These are phyloP conservation scores for Momotus momota DNA, from an alignment of 2,797 vertebrate species.

Conservation along the genomic window DNA sequence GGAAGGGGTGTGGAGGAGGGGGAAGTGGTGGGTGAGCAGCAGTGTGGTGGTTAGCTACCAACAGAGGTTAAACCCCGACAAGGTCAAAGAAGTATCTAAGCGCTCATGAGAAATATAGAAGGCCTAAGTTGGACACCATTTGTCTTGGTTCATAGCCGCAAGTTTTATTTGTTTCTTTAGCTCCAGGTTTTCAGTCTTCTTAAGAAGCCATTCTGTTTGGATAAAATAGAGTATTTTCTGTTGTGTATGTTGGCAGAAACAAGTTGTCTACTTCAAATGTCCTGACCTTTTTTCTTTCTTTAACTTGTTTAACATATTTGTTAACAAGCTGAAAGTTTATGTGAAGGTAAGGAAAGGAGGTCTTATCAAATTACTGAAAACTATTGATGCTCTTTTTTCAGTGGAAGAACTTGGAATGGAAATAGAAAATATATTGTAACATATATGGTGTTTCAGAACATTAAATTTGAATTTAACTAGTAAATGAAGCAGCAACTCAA, in stretches of 20 bases:
- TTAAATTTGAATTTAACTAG: neutral
- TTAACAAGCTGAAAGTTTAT: neutral
- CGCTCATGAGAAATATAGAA: neutral
- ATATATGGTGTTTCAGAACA: neutral
- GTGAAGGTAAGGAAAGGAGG: neutral
- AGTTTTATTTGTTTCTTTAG: neutral
- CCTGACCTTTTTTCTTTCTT: neutral
- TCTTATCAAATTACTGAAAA: neutral
- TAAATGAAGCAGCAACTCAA: neutral
- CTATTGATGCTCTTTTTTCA: neutral
- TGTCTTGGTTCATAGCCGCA: neutral
- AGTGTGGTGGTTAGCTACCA: too few relatives aligned
- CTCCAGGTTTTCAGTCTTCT: neutral
- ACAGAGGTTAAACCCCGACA: too few relatives aligned
- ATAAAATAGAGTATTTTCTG: neutral
- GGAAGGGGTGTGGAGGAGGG: too few relatives aligned
- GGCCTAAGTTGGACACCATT: neutral
- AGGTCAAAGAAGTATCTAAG: neutral
- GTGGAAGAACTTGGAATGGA: neutral
- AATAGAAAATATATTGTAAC: neutral
- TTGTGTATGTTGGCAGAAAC: neutral
- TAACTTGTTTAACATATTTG: neutral
- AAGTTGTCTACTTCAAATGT: neutral
- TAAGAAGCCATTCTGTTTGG: neutral
- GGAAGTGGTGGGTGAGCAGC: too few relatives aligned